phyloP scores from a whole-genome alignment of 2,113 vertebrate genomes.

The Notechis scutatus region DNA sequence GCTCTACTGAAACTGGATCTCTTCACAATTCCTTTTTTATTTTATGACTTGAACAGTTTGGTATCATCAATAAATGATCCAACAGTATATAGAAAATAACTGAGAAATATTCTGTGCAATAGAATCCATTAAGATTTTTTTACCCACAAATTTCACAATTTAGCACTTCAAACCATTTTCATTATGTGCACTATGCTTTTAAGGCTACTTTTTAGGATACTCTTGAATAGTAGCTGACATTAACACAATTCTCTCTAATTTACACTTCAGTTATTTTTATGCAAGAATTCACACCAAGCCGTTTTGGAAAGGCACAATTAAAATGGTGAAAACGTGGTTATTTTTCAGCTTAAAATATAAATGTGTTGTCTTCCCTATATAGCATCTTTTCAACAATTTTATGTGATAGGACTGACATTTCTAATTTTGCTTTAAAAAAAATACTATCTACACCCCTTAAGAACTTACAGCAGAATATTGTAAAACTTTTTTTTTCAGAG shows the following conservation, averaged over 20 bases:
- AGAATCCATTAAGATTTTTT: not conserved
- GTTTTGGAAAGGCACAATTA: not conserved
- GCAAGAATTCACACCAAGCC: not conserved
- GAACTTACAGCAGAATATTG: not conserved
- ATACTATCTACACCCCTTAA: not conserved
- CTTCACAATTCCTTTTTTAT: not conserved
- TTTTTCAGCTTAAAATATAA: not conserved
- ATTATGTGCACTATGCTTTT: not conserved
- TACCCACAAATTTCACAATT: not conserved
- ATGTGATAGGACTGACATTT: not conserved
- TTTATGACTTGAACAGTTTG: not conserved
- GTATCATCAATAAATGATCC: not conserved
- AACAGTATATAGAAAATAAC: not conserved
- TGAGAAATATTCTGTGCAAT: not conserved
- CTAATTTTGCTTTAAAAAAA: not conserved
- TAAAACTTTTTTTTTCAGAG: not conserved
- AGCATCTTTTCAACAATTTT: not conserved
- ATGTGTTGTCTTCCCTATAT: not conserved
- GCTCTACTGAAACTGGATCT: not conserved
- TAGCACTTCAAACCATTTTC: not conserved
- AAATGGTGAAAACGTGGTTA: not conserved
- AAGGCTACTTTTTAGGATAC: not conserved
- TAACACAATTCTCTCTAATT: not conserved
- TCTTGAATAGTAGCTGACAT: not conserved
- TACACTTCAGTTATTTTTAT: conserved; percentile 13